phyloP scores from a whole-genome alignment of 1,140 invertebrate genomes.

The Acromyrmex heyeri region DNA sequence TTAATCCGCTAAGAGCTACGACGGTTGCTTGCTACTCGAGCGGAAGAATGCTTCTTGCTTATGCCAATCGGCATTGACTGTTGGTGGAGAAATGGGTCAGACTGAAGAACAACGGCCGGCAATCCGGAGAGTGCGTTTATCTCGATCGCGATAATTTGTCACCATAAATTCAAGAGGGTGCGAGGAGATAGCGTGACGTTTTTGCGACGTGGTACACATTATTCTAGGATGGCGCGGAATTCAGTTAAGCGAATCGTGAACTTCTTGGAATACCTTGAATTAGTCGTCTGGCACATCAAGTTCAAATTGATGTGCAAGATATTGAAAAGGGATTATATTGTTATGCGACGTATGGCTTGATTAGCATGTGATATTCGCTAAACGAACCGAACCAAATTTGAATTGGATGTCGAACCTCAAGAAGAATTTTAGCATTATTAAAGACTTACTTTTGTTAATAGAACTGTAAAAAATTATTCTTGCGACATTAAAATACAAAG shows the following conservation, averaged over 20 bases:
- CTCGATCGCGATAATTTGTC: conserved; percentile 54
- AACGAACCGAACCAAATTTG: neutral
- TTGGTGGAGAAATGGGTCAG: conserved; percentile 32
- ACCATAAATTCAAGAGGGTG: conserved; percentile 50
- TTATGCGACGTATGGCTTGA: neutral
- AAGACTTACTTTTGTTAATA: neutral
- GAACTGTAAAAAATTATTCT: neutral
- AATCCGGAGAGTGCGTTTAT: conserved; percentile 40
- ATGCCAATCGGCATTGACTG: conserved; percentile 61
- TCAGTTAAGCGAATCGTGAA: conserved; percentile 58
- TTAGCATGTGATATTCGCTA: neutral
- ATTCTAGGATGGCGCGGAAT: conserved; percentile 7
- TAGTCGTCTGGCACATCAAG: conserved; percentile 36
- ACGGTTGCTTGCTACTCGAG: conserved; percentile 39
- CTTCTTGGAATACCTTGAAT: conserved; percentile 57
- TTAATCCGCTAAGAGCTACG: conserved; percentile 59
- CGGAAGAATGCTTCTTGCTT: conserved; percentile 47
- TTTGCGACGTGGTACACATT: conserved; percentile 39
- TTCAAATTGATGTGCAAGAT: neutral
- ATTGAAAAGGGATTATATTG: neutral
- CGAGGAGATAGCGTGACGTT: conserved; percentile 35
- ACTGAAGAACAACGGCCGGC: conserved; percentile 7
- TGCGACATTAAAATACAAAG: neutral
- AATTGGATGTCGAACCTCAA: neutral
- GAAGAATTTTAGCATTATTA: neutral